Evolutionary conservation across 2,797 vertebrate genomes (phyloP), one percentile per base, ranked within the genome.

Genomic region (Phaenicophaeus curvirostris): DNA sequence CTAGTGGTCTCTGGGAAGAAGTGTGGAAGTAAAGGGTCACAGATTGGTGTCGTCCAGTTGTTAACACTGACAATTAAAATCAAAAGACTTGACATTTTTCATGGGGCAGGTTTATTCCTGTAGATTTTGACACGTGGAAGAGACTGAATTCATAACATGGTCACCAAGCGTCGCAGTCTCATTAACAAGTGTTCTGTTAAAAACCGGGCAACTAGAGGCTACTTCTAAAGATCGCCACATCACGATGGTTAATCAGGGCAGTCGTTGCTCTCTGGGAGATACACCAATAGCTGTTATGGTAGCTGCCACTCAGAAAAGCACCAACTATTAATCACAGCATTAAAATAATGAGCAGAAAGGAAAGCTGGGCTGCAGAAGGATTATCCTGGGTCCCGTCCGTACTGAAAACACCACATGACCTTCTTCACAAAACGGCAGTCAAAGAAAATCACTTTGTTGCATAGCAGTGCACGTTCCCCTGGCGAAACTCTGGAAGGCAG

Each of bases 311-410:
- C 55, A 71, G 33, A 63, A 63, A 83, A 86, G 73, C 71, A 54
- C 73, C 54, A 81, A 81, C 31, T 82, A 68, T 35, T 85, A 91
- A 87, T n/a, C 39, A 44, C 3, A 5, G 79, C 46, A 39, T 85
- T 83, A 83, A 74, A 91, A 85, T 62, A 69, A 89, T 72, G 82
- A 90, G 48, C 31, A 74, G 77, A 71, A 91, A 85, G 69, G 72
- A 94, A 93, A 85, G 87, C 87, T 65, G 54, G 44, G 79, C 66
- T 48, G 63, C 75, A 59, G 39, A 51, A 84, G 80, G 92, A 90
- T 96, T 93, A 93, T 59, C 63, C 84, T 0, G 2, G 39, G 79
- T 73, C 74, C 77, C 2, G 1, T 66, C 59, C 14, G 0, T 57
- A 16, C 75, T 42, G 85, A 91, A 89, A 92, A 62, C 58, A 63